Conservation (phyloP, 2,113 vertebrate species). For the Pogona vitticeps region DNA sequence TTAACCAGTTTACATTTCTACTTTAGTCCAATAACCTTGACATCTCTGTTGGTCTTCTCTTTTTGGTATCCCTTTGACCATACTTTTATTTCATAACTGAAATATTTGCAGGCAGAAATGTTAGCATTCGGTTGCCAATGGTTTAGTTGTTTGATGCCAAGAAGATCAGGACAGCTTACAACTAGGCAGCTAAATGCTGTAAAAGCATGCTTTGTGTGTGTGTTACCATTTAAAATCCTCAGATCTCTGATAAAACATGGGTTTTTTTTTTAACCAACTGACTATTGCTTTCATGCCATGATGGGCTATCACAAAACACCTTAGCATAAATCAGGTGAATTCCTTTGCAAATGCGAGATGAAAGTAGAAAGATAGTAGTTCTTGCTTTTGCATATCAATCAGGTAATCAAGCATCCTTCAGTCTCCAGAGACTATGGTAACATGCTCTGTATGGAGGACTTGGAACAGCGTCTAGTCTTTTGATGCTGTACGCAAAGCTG, state of each 20-base stretch:
- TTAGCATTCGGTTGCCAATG: background rate
- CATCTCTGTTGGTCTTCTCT: background rate
- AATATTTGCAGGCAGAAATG: background rate
- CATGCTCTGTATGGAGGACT: too few relatives aligned
- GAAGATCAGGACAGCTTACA: background rate
- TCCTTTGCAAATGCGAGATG: background rate
- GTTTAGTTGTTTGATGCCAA: background rate
- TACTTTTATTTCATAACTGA: background rate
- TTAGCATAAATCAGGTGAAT: background rate
- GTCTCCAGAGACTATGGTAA: too few relatives aligned
- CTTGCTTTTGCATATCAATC: background rate
- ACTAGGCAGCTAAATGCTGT: background rate
- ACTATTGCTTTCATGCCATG: background rate
- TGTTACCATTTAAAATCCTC: background rate
- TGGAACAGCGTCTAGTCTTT: too few relatives aligned
- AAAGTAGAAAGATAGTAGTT: constrained; percentile 5
- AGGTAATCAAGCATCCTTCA: too few relatives aligned
- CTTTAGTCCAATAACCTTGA: background rate
- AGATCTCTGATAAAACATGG: background rate
- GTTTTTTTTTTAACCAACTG: background rate
- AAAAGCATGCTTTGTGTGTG: background rate
- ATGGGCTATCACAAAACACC: background rate
- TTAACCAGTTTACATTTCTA: background rate
- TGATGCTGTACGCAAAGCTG: too few relatives aligned
- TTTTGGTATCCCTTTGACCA: background rate